Evolutionary conservation across 2,113 vertebrate species (phyloP), one percentile per base, ranked within the genome.

Genomic region (Saimiri boliviensis): DNA sequence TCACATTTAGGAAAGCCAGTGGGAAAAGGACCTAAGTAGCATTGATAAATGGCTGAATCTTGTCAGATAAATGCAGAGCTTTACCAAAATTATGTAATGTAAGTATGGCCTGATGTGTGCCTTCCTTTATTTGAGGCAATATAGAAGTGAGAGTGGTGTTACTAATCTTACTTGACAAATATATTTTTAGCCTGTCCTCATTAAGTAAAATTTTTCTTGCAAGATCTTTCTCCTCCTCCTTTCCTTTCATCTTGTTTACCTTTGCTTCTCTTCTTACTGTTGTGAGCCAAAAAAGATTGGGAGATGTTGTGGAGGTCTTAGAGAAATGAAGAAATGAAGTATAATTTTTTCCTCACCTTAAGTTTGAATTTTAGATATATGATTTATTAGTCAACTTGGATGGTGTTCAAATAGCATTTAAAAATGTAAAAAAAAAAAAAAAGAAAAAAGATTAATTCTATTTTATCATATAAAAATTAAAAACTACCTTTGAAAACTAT

Each of bases 401-500:
- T 52, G 76, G 2, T 90, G 42, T 93, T 96, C 32, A 92, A 86
- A 60, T 25, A 40, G 45, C 73, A 12, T 66, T 94, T 68, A 49
- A 86, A 96, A 89, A 82, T 81, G n/a, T 40, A 2, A 83, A 68
- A 81, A 84, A 84, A 84, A 32, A 91, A 85, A 47, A 77, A 2
- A 83, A 68, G 76, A 84, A 84, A 84, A 32, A 91, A 85, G 54
- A 77, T 63, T 6, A 63, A 63, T 45, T 86, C 23, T 66, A 66
- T 86, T 93, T 47, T 93, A 35, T 86, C 82, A 66, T 12, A 0
- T 60, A 83, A 96, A 88, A 79, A 45, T n/a, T 81, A 21, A 68
- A 84, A 93, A 74, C 13, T 86, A 70, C n/a, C 47, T 86, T 95
- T 70, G 49, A 84, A 80, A 96, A 27, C 68, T 77, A 86, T 32